A percentile compares a stretch with the other conserved stretches of the same genome.
Conservation (phyloP, 2,888 invertebrate genomes). For the Sphecodes monilicornis region DNA sequence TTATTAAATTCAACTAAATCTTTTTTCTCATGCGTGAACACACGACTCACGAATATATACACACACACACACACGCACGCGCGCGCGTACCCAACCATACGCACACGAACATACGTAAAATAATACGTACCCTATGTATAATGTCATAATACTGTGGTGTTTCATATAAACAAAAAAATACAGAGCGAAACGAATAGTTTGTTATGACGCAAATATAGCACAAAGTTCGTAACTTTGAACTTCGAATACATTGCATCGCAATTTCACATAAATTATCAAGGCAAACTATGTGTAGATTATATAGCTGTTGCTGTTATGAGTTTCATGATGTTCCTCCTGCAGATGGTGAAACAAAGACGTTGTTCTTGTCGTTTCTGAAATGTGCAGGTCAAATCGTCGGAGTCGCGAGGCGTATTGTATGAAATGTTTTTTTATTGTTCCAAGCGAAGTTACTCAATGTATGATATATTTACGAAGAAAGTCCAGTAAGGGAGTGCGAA, state of each 20-base stretch:
- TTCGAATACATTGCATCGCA: constrained; percentile 31
- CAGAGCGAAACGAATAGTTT: not conserved
- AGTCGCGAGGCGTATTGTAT: constrained; percentile 14
- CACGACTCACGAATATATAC: no score
- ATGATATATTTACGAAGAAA: constrained; percentile 26
- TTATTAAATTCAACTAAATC: constrained; percentile 49
- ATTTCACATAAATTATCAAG: constrained; percentile 40
- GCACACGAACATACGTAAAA: not conserved
- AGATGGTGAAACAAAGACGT: constrained; percentile 14
- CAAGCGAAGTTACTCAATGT: constrained; percentile 18
- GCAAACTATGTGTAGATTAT: constrained; percentile 39
- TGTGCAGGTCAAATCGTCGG: constrained; percentile 44
- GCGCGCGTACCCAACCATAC: not conserved
- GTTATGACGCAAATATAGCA: not conserved
- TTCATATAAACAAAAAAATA: not conserved
- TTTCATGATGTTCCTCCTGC: constrained; percentile 53
- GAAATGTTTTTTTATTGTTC: constrained; percentile 26
- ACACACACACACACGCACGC: not conserved
- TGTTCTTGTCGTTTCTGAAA: constrained; percentile 28
- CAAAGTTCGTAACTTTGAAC: not conserved
- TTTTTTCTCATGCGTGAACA: not conserved
- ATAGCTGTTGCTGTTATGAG: constrained; percentile 45
- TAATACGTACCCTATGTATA: constrained; percentile 1
- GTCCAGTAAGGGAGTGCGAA: constrained; percentile 3
- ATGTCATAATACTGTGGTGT: constrained; percentile 18